Base-by-base conservation (phyloP, 2,888 invertebrate species). In the Campoletis raptor region DNA sequence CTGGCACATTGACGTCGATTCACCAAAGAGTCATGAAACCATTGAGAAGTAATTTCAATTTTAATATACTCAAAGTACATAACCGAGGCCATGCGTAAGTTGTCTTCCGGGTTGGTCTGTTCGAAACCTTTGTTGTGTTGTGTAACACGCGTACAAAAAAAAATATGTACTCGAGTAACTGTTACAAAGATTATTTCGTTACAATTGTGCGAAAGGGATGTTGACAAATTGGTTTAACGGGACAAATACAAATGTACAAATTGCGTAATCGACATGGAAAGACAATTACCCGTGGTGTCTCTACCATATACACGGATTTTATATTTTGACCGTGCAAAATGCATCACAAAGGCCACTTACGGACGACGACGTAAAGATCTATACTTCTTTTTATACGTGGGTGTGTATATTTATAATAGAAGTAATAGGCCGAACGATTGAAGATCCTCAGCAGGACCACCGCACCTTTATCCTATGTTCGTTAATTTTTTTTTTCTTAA, bases 291-390 rank as follows among this genome's bases (percentile, higher is more conserved):
- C 42, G 18, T 57, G 30, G 72, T 12, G 37, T 54, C 18, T 18
- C 30, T 69, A 37, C 37, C 57, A 84, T 54, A 70, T 30, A 37
- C 9, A 61, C 8, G 74, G 64, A 21, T 40, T 45, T 30, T 45
- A 73, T 30, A 48, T 57, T 72, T 72, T 42, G 48, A 54, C n/a
- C 57, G 30, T 42, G 42, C 52, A 57, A 61, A 73, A 82, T 52
- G 83, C 86, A 67, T 73, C 77, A 37, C 45, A 86, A 86, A 86
- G 86, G 86, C 81, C 86, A 86, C 86, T 81, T 83, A 67, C 37
- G 83, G 83, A 77, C 64, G 76, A 83, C 40, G 73, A 61, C 76
- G 42, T 73, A 73, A 21, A 74, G 6, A 57, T 61, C 12, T 61
- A 61, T 30, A 30, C 15, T 15, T 61, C 0, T 61, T 5, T 57